Evolutionary conservation across 2,888 invertebrate species (phyloP).

Genomic region (Dryadula phaetusa): DNA sequence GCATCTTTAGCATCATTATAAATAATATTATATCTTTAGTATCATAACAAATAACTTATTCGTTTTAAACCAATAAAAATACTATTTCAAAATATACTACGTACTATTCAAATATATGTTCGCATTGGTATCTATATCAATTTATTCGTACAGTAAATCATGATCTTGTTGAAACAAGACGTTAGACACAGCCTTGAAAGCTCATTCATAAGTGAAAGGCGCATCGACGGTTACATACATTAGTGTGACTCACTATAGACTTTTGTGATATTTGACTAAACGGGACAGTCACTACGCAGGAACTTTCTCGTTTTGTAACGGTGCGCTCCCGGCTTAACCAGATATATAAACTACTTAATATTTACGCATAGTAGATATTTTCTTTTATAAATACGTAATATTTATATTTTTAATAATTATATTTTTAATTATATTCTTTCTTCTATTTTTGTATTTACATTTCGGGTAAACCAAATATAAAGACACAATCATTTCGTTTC

Average conservation of each 20-base stretch:
- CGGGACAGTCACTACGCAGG: slow-evolving; percentile 6
- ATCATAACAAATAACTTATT: background rate
- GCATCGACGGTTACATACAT: slow-evolving; percentile 50
- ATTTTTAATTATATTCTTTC: no score
- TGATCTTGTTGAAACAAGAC: slow-evolving; percentile 31
- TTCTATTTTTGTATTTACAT: background rate
- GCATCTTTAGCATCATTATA: no score
- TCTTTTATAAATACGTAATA: background rate
- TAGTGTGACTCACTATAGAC: slow-evolving; percentile 37
- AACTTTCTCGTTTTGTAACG: slow-evolving; percentile 24
- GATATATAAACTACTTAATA: background rate
- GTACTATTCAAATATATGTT: background rate
- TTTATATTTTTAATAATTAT: no score
- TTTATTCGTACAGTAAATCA: slow-evolving; percentile 19
- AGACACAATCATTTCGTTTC: background rate
- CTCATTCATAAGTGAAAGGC: slow-evolving; percentile 79
- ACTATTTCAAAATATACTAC: background rate
- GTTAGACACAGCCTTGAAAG: slow-evolving; percentile 67
- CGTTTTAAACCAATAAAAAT: background rate
- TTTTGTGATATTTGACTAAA: slow-evolving; percentile 31
- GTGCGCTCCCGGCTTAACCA: slow-evolving; percentile 1
- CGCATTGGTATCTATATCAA: slow-evolving; percentile 10
- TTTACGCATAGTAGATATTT: background rate
- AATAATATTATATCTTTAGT: no score
- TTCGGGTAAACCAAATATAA: background rate